A percentile compares a stretch with the other conserved stretches of the same genome.
phyloP scores from a whole-genome alignment of 2,888 invertebrate species.

The Chymomyza fuscimana region DNA sequence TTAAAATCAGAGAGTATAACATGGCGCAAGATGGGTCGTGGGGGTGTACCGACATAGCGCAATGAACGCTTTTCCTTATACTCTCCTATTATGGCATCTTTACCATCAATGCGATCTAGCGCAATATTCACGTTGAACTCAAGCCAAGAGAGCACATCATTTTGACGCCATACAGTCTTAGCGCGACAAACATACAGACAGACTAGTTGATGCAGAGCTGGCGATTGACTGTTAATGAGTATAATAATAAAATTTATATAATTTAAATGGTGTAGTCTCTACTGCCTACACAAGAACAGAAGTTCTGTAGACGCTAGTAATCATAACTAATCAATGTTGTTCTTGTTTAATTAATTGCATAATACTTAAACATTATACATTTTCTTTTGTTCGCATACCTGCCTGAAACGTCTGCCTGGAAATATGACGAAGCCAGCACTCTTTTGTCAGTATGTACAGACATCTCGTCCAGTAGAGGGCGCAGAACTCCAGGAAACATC shows the following conservation, averaged over 20 bases:
- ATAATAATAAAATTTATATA: too few relatives aligned
- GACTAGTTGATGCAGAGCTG: slow-evolving; percentile 85
- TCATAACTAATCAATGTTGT: too few relatives aligned
- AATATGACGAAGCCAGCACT: slow-evolving; percentile 81
- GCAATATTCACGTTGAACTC: slow-evolving; percentile 86
- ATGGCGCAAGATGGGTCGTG: slow-evolving; percentile 78
- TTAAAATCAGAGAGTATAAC: slow-evolving; percentile 80
- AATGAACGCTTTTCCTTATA: slow-evolving; percentile 81
- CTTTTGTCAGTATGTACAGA: slow-evolving; percentile 85
- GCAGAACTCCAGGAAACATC: slow-evolving; percentile 89
- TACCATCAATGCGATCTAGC: slow-evolving; percentile 83
- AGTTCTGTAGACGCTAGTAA: too few relatives aligned
- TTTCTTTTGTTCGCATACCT: slow-evolving; percentile 56
- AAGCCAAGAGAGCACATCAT: slow-evolving; percentile 87
- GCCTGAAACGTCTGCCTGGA: slow-evolving; percentile 73
- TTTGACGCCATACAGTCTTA: slow-evolving; percentile 89
- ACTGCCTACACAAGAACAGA: too few relatives aligned
- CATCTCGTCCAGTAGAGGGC: slow-evolving; percentile 88
- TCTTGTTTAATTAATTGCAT: too few relatives aligned
- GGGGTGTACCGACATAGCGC: slow-evolving; percentile 76
- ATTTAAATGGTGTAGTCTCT: too few relatives aligned
- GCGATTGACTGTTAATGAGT: slow-evolving; percentile 80
- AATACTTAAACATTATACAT: neutral
- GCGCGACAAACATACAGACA: slow-evolving; percentile 87
- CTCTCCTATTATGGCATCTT: slow-evolving; percentile 83